Percentiles rank a stretch among this genome's conserved stretches.
These are phyloP conservation scores for Molanna angustata DNA, from an alignment of 2,888 invertebrate genomes.

Conservation along the genomic window DNA sequence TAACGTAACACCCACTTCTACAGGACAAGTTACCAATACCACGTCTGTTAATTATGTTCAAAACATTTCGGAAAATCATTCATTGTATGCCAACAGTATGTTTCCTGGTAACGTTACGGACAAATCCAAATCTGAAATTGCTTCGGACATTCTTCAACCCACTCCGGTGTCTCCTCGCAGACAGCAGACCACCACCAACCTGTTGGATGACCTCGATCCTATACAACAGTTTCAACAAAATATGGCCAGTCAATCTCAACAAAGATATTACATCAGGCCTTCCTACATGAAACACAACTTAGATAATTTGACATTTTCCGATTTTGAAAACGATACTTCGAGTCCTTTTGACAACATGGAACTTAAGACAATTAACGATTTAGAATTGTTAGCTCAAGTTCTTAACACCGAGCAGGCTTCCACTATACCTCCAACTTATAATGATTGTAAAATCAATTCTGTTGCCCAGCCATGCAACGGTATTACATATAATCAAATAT, in stretches of 20 bases:
- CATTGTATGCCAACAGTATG: not conserved
- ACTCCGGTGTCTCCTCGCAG: slow-evolving; percentile 46
- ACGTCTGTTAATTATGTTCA: too few species aligned
- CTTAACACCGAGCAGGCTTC: slow-evolving; percentile 37
- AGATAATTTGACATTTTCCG: slow-evolving; percentile 59
- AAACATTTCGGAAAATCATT: slow-evolving; percentile 1
- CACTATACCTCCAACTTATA: not conserved
- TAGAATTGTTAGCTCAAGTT: slow-evolving; percentile 86
- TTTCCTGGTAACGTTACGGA: slow-evolving; percentile 6
- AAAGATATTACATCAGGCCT: slow-evolving; percentile 11
- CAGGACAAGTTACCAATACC: slow-evolving; percentile 25
- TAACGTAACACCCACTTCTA: slow-evolving; percentile 39
- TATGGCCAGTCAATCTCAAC: slow-evolving; percentile 14
- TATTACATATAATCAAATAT: slow-evolving; percentile 8
- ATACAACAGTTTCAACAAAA: slow-evolving; percentile 39
- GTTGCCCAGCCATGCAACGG: slow-evolving; percentile 2
- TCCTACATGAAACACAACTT: slow-evolving; percentile 39
- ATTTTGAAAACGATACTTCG: slow-evolving; percentile 89
- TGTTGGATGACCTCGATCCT: slow-evolving; percentile 49
- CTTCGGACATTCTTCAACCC: slow-evolving; percentile 45
- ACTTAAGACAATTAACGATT: slow-evolving; percentile 87
- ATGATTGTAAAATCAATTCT: not conserved
- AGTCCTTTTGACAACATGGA: slow-evolving; percentile 94
- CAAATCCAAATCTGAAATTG: slow-evolving; percentile 5
- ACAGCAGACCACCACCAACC: slow-evolving; percentile 43